A percentile compares a stretch with the other conserved stretches of the same genome.
phyloP scores from a whole-genome alignment of 2,113 vertebrate species.

The Pongo abelii region DNA sequence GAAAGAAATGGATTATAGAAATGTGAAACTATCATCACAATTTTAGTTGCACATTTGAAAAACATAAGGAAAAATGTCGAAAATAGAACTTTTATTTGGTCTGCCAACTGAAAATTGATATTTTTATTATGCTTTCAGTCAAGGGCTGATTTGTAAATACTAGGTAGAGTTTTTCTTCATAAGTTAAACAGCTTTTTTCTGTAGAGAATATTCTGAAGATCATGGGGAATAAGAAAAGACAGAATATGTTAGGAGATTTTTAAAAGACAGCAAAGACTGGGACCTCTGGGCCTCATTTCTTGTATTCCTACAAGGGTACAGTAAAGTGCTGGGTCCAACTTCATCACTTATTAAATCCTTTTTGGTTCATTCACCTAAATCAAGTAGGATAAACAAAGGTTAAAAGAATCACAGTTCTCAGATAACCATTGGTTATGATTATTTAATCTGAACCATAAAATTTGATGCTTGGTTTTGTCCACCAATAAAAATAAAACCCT shows the following conservation, averaged over 20 bases:
- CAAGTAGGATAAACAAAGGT: neutral
- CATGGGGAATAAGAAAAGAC: neutral
- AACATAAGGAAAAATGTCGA: neutral
- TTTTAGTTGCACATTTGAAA: constrained; percentile 43
- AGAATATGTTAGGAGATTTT: neutral
- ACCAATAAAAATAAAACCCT: constrained; percentile 33
- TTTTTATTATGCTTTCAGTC: constrained; percentile 31
- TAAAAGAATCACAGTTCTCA: neutral
- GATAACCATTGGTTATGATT: neutral
- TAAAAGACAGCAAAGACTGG: neutral
- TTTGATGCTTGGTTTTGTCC: neutral
- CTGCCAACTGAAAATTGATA: constrained; percentile 44
- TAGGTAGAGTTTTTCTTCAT: neutral
- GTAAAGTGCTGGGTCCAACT: neutral
- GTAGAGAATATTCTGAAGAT: neutral
- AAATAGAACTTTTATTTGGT: constrained; percentile 37
- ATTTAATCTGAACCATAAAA: constrained; percentile 15
- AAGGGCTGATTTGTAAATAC: neutral
- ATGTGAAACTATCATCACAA: constrained; percentile 45
- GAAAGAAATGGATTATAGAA: constrained; percentile 35
- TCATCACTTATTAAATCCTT: neutral
- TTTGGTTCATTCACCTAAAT: neutral
- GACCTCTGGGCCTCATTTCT: neutral
- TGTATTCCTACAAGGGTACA: neutral
- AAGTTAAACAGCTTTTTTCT: neutral